phyloP scores from a whole-genome alignment of 2,113 vertebrate genomes.

The Phylloscopus whistleri region DNA sequence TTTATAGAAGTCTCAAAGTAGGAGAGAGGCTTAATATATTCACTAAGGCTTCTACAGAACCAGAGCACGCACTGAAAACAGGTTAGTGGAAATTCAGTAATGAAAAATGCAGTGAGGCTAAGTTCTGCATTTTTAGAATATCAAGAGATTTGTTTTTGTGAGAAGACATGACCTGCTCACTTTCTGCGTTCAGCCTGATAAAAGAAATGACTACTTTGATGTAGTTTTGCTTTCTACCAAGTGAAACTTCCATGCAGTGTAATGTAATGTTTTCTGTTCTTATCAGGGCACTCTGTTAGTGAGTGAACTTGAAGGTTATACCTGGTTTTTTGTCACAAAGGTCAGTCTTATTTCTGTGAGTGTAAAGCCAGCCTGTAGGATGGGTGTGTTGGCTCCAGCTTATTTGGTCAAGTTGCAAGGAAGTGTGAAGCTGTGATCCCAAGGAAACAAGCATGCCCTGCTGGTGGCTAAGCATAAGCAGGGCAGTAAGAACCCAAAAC shows the following conservation, averaged over 20 bases:
- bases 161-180: not conserved
- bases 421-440: not conserved
- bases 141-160: not conserved
- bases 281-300: not conserved
- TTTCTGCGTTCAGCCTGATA: not conserved
- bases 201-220: not conserved
- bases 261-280: not conserved
- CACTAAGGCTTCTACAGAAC: constrained; percentile 41
- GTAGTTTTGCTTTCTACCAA: not conserved
- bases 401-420: not conserved
- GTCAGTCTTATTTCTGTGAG: not conserved
- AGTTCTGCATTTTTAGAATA: constrained; percentile 5
- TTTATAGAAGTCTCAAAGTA: constrained; percentile 68
- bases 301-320: not conserved
- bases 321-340: not conserved
- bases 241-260: not conserved
- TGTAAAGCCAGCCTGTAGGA: not conserved
- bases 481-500: not conserved
- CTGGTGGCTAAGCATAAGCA: not conserved
- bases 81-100: constrained; percentile 71
- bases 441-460: not conserved
- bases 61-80: constrained; percentile 50
- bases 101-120: not conserved
- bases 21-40: constrained; percentile 87
- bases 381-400: not conserved